A percentile compares a stretch with the other conserved stretches of the same genome.
Evolutionary conservation across 2,113 vertebrate genomes (phyloP).

Genomic region (Thalassoma bifasciatum): DNA sequence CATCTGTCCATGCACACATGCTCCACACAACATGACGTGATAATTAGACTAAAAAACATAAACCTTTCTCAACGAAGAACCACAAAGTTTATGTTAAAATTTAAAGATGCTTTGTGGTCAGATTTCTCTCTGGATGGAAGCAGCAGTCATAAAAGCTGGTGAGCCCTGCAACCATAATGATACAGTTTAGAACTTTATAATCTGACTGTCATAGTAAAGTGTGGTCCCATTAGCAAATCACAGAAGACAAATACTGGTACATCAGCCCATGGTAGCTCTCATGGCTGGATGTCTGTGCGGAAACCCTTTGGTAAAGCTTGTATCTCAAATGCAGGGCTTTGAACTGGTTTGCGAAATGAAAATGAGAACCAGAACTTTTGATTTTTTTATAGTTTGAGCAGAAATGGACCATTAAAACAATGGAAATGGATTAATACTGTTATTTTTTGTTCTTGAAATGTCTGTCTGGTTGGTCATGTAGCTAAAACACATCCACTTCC

Average conservation of each 20-base stretch:
- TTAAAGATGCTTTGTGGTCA: slow-evolving; percentile 7
- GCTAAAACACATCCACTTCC: too few relatives aligned
- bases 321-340: neutral
- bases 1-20: slow-evolving; percentile 25
- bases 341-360: too few relatives aligned
- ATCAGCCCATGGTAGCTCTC: neutral
- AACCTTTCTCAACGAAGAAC: neutral
- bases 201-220: neutral
- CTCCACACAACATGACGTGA: slow-evolving; percentile 15
- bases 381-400: too few relatives aligned
- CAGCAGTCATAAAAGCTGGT: neutral
- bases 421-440: too few relatives aligned
- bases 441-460: too few relatives aligned
- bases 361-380: too few relatives aligned
- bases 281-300: neutral
- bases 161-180: neutral
- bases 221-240: neutral
- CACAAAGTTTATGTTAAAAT: neutral
- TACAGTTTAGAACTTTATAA: neutral
- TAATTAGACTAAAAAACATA: neutral
- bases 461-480: too few relatives aligned
- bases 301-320: neutral
- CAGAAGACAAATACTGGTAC: too few relatives aligned
- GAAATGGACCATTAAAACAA: too few relatives aligned
- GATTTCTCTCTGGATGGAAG: neutral